Evolutionary conservation across 2,113 vertebrate genomes (phyloP), one percentile per base, ranked within the genome.

Genomic region (Nipponia nippon): DNA sequence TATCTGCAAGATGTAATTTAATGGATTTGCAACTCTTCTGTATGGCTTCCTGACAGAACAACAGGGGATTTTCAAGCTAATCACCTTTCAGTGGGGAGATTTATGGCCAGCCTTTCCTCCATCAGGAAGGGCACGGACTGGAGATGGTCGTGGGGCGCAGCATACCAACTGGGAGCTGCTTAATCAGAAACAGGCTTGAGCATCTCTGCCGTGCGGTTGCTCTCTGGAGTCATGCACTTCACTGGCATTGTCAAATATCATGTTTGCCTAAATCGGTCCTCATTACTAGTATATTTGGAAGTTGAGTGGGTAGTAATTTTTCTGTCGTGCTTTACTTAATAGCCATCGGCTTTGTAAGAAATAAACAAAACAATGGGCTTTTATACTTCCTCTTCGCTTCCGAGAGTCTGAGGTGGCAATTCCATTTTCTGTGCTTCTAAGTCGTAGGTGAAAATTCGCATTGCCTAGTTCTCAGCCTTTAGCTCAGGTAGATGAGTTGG

Each of bases 31-130:
- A 83, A 55, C 40, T 90, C 78, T 90, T 63, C n/a, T 83, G 44
- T 87, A 17, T 69, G 73, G 66, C 70, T 80, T 95, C 70, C 56
- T 87, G 83, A 83, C 81, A 93, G 62, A 96, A 94, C 73, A 82
- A 76, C 40, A 46, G 52, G 49, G 53, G 44, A 69, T 96, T 95
- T 91, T 93, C 81, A 91, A 93, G 70, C 40, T 94, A 95, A 91
- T 94, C 89, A 93, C 46, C 81, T 91, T 91, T 94, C 84, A 78
- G 38, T 80, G 46, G 36, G 55, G 38, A 93, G 66, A 95, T 96
- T 89, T 89, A 91, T 80, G 70, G 66, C 40, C 46, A 19, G 44
- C 80, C 61, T 94, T 95, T 84, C 62, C 58, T 93, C 59, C 18
- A 2, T 40, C 69, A 84, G 52, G 69, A 89, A 79, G 66, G 78